Conservation (phyloP, 2,888 invertebrate genomes). For the Fabriciana adippe region DNA sequence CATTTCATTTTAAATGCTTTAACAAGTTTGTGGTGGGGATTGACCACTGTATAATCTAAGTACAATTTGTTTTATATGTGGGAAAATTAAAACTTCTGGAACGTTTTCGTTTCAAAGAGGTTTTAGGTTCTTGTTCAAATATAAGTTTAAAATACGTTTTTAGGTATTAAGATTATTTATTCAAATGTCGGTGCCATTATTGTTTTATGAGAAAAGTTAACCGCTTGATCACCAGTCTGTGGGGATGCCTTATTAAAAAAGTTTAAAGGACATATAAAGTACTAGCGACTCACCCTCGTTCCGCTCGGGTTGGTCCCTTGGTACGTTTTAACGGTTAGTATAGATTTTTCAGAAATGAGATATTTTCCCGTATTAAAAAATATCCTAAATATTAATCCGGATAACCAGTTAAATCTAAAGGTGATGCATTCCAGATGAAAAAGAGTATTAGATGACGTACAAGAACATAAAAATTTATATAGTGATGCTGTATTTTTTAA, state of each 20-base stretch:
- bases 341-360: too few relatives aligned
- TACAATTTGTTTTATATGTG: slow-evolving; percentile 4
- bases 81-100: background rate
- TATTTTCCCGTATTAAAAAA: too few relatives aligned
- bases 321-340: too few relatives aligned
- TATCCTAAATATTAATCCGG: too few relatives aligned
- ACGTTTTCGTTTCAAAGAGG: background rate
- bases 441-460: too few relatives aligned
- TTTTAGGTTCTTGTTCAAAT: background rate
- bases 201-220: slow-evolving; percentile 57
- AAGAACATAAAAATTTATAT: too few relatives aligned
- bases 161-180: slow-evolving; percentile 43
- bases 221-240: slow-evolving; percentile 54
- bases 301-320: too few relatives aligned
- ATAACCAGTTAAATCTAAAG: too few relatives aligned
- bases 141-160: background rate
- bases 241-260: slow-evolving; percentile 67
- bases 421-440: too few relatives aligned
- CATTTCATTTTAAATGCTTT: slow-evolving; percentile 28
- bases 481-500: too few relatives aligned
- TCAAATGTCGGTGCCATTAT: slow-evolving; percentile 48
- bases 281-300: too few relatives aligned
- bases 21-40: slow-evolving; percentile 28
- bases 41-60: slow-evolving; percentile 20
- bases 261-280: slow-evolving; percentile 48